These are phyloP conservation scores for Chaetophractus vellerosus DNA, from an alignment of 2,797 vertebrate species.

Conservation along the genomic window DNA sequence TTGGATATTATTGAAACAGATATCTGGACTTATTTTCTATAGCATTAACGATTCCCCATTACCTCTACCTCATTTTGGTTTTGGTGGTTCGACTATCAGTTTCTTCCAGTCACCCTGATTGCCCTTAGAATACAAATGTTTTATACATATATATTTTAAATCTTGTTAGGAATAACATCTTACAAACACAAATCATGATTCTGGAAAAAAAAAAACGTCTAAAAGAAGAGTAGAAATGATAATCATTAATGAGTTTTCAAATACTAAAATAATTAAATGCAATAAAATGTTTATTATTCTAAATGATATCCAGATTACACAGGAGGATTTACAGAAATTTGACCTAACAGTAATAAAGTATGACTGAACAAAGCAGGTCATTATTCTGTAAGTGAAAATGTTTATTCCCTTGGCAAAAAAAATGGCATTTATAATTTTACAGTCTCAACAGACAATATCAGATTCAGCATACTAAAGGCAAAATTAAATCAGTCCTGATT, in stretches of 20 bases:
- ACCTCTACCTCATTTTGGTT: neutral
- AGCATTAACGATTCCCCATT: neutral
- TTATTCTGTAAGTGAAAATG: slow-evolving; percentile 59
- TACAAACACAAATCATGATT: neutral
- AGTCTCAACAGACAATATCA: slow-evolving; percentile 40
- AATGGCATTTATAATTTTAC: slow-evolving; percentile 63
- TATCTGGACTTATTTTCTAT: neutral
- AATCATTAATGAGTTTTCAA: neutral
- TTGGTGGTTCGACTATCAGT: neutral
- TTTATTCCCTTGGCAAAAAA: slow-evolving; percentile 57
- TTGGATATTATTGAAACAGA: neutral
- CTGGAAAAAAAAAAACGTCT: neutral
- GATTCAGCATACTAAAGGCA: slow-evolving; percentile 64
- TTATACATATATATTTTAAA: neutral
- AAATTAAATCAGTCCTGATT: slow-evolving; percentile 62
- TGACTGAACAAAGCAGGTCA: slow-evolving; percentile 64
- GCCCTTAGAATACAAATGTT: neutral
- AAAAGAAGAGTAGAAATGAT: neutral
- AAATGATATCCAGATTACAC: neutral
- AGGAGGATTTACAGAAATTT: slow-evolving; percentile 14
- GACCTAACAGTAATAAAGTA: slow-evolving; percentile 52
- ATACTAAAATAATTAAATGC: slow-evolving; percentile 43
- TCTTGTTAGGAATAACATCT: neutral
- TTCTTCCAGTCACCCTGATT: neutral
- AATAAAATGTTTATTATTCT: slow-evolving; percentile 40